These are phyloP conservation scores for Drosophila pseudoobscura DNA, from an alignment of 1,140 invertebrate species.

Conservation along the genomic window DNA sequence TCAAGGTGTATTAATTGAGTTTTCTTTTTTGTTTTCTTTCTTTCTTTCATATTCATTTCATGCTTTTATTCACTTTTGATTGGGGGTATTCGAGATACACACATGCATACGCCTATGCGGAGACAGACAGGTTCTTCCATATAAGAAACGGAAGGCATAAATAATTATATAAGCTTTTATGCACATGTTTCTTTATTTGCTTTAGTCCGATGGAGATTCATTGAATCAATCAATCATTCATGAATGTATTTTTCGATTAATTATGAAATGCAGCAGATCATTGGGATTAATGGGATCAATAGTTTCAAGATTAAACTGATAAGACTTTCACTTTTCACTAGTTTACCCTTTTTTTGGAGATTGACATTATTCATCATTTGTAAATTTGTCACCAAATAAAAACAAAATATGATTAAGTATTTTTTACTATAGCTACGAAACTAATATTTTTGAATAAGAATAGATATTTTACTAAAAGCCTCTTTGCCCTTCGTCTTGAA, in stretches of 20 bases:
- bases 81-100: constrained; percentile 32
- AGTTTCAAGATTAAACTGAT: no score
- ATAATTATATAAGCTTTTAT: constrained; percentile 36
- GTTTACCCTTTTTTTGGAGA: no score
- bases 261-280: no score
- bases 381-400: no score
- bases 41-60: constrained; percentile 39
- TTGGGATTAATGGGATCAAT: no score
- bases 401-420: no score
- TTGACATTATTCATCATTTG: no score
- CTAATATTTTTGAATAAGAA: no score
- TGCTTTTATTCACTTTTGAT: constrained; percentile 49
- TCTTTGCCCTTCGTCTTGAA: neutral
- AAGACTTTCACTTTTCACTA: constrained; percentile 1
- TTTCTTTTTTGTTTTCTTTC: constrained; percentile 34
- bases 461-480: no score
- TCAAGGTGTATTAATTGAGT: constrained; percentile 72
- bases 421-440: no score
- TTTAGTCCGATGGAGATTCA: constrained; percentile 38
- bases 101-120: neutral
- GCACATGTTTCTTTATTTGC: constrained; percentile 33
- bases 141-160: constrained; percentile 21
- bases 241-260: neutral
- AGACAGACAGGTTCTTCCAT: neutral
- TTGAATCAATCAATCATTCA: constrained; percentile 18